These are phyloP conservation scores for Myotis lucifugus DNA, from an alignment of 2,113 vertebrate species.

Conservation along the genomic window DNA sequence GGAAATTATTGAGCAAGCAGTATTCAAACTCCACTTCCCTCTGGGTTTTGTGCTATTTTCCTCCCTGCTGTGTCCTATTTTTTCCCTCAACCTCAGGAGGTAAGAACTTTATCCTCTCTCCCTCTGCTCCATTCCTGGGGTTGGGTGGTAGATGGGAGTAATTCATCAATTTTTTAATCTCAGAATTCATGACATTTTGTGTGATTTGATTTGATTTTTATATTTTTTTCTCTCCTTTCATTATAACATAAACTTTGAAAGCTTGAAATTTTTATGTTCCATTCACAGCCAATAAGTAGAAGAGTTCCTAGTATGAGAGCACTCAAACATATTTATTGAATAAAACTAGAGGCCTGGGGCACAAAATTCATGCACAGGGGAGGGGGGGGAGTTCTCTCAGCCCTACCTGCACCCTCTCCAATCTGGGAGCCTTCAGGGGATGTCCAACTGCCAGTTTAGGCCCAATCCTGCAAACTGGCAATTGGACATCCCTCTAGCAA, in stretches of 20 bases:
- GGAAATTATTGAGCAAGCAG: neutral
- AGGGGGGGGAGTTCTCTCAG: too few species aligned
- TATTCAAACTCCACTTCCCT: neutral
- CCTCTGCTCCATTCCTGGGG: neutral
- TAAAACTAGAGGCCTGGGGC: neutral
- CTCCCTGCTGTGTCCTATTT: neutral
- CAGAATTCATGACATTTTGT: neutral
- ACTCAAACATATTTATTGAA: neutral
- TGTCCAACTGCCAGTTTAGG: too few species aligned
- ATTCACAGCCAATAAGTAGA: neutral
- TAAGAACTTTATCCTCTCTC: neutral
- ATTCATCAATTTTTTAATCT: neutral
- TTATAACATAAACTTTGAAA: neutral
- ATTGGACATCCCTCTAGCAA: too few species aligned
- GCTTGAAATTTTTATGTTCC: neutral
- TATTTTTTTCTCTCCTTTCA: neutral
- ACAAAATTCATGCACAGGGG: too few species aligned
- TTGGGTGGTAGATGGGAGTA: neutral
- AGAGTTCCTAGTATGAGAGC: neutral
- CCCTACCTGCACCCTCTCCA: too few species aligned
- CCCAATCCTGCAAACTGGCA: too few species aligned
- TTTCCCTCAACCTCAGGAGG: neutral
- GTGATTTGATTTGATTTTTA: neutral
- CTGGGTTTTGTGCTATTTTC: neutral
- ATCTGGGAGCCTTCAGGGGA: too few species aligned